phyloP scores from a whole-genome alignment of 2,113 vertebrate species.

The Regulus satrapa region DNA sequence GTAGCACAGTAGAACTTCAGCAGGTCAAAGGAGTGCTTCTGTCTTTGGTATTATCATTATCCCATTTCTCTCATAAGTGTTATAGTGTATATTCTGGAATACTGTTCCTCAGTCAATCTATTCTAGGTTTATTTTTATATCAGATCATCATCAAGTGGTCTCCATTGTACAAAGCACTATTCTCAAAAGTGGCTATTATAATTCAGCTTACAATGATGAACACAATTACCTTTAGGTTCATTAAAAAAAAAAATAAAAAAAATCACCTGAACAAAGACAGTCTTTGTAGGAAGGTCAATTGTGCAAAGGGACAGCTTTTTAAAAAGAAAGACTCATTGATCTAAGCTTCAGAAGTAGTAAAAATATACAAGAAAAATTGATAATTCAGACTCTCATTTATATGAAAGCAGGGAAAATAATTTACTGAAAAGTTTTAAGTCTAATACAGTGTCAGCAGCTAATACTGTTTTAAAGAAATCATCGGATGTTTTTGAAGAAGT shows the following conservation, averaged over 20 bases:
- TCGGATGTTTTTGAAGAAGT: not conserved
- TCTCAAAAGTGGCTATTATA: slow-evolving; percentile 18
- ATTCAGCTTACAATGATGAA: slow-evolving; percentile 2
- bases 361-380: not conserved
- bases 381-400: not conserved
- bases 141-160: slow-evolving; percentile 11
- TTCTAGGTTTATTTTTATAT: slow-evolving; percentile 43
- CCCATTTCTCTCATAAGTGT: not conserved
- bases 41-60: not conserved
- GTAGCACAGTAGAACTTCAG: not conserved
- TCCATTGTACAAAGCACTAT: not conserved
- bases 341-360: not conserved
- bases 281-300: not conserved
- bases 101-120: not conserved
- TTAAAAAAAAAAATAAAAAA: not conserved
- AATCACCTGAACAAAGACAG: not conserved
- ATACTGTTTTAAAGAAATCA: not conserved
- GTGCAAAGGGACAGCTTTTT: not conserved
- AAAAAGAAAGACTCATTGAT: not conserved
- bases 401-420: not conserved
- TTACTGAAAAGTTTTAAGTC: not conserved
- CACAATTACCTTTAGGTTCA: slow-evolving; percentile 8
- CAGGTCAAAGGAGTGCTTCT: not conserved
- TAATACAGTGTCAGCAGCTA: not conserved
- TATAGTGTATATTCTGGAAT: not conserved